Base-by-base conservation (phyloP, 2,888 invertebrate species). In the Idaea dimidiata region DNA sequence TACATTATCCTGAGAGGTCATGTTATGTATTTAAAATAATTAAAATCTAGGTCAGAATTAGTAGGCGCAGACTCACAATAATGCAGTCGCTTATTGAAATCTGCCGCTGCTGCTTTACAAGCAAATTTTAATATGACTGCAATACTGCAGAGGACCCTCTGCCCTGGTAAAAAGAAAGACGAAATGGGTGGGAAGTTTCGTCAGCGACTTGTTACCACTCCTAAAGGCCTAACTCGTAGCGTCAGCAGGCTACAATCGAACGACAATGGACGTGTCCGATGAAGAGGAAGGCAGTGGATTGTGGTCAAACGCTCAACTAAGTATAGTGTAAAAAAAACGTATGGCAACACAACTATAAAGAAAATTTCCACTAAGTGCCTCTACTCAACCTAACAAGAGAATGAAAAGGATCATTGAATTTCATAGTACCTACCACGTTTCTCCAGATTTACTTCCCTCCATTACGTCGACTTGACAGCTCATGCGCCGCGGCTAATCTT, bases 401-500 rank as follows among this genome's bases (percentile, higher is more conserved):
- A 43, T 43, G 43, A 43, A 43, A 43, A 43, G 43, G 43, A 6
- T 43, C 43, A 43, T 43, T 43, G 43, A 43, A 43, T 43, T 43
- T 43, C 10, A 43, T 43, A 43, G 54, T 6, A 55, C 17, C 54
- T 14, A n/a, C 6, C 6, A 55, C 16, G 16, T 62, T 74, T 69
- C 67, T 73, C 71, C 70, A 77, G 76, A 78, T 70, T 72, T 43
- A 43, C 43, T 43, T 43, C 43, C 43, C 43, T 43, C 43, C 43
- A 77, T 75, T 24, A 24, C 24, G 24, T 79, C 72, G 76, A 72
- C 63, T 70, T 70, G 75, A 82, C 73, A 70, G 84, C 80, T 84
- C 84, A 81, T 83, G 84, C 84, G 83, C 81, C 74, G 70, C 79
- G 71, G 78, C 77, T 84, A 85, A 87, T 87, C 83, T 81, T 74